Evolutionary conservation across 2,888 invertebrate genomes (phyloP), one percentile per base, ranked within the genome.

Genomic region (Diadromus collaris): DNA sequence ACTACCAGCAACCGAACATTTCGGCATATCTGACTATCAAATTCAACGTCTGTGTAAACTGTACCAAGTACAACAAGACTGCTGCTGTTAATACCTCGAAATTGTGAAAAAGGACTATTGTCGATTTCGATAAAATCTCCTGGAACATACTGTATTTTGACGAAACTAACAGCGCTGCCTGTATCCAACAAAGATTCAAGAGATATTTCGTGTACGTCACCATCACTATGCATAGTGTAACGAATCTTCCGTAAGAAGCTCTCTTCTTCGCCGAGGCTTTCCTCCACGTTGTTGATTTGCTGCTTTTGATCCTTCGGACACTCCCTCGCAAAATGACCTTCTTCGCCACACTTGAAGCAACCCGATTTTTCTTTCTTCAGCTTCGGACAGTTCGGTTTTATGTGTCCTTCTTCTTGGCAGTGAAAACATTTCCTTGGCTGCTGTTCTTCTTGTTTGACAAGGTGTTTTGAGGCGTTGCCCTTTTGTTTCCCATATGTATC

Each of bases 11-110:
- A 56, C 0, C 60, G 27, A 6, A 34, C 19, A 7, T 54, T 27
- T 54, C 54, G 44, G 6, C 24, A 6, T 1, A 34, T n/a, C 34
- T 65, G 58, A 4, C 32, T 61, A 10, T 29, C 19, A 2, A 75
- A n/a, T 6, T 46, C 19, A 24, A 79, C 56, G 7, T 68, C 34
- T 0, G 68, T 10, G 13, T 65, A 44, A 0, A 80, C 54, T 6
- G 44, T 61, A n/a, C 81, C 81, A 24, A 81, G 46, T 3, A 81
- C 67, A 21, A 65, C 29, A 1, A 81, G 48, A n/a, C 48, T 73
- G 21, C 67, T 71, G 3, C 58, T 69, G 46, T 80, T 78, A 32
- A 74, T 69, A 6, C 77, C 78, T 19, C 58, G n/a, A 63, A 70
- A 80, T 29, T 34, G 60, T 6, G 5, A n/a, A 48, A 16, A 19